Conservation (phyloP, 2,797 vertebrate genomes). For the Chaunax sp. region DNA sequence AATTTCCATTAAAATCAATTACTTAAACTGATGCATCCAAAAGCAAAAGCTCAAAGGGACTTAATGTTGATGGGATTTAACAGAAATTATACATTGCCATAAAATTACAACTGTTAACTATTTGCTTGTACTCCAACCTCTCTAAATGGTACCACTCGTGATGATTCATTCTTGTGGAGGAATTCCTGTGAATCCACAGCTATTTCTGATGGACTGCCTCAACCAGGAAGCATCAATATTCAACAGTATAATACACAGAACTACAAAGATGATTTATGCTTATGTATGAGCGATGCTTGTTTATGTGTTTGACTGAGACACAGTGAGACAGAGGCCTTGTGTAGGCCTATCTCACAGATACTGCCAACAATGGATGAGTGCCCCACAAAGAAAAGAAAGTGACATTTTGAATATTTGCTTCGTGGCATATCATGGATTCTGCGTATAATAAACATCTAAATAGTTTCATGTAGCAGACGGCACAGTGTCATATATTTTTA, state of each 20-base stretch:
- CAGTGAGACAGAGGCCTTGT: slow-evolving; percentile 49
- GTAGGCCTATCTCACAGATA: slow-evolving; percentile 31
- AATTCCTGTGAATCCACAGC: slow-evolving; percentile 63
- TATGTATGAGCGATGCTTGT: slow-evolving; percentile 38
- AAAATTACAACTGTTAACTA: slow-evolving; percentile 48
- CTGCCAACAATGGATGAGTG: slow-evolving; percentile 61
- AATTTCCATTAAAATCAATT: not conserved
- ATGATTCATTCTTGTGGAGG: slow-evolving; percentile 65
- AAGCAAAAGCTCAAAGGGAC: too few species aligned
- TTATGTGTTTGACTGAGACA: slow-evolving; percentile 36
- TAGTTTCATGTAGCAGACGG: slow-evolving; percentile 54
- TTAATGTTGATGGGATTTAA: not conserved
- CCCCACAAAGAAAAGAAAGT: slow-evolving; percentile 50
- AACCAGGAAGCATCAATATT: slow-evolving; percentile 71
- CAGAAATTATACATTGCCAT: slow-evolving; percentile 26
- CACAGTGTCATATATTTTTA: slow-evolving; percentile 42
- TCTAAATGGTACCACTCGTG: slow-evolving; percentile 45
- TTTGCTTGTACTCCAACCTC: slow-evolving; percentile 25
- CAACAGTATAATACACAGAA: slow-evolving; percentile 56
- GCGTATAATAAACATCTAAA: slow-evolving; percentile 72
- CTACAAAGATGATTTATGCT: slow-evolving; percentile 51
- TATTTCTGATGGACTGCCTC: slow-evolving; percentile 70
- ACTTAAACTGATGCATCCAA: too few species aligned
- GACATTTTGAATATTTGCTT: slow-evolving; percentile 72
- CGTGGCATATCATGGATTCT: slow-evolving; percentile 38